These are phyloP conservation scores for Xestia xanthographa DNA, from an alignment of 2,888 invertebrate species.

Conservation along the genomic window DNA sequence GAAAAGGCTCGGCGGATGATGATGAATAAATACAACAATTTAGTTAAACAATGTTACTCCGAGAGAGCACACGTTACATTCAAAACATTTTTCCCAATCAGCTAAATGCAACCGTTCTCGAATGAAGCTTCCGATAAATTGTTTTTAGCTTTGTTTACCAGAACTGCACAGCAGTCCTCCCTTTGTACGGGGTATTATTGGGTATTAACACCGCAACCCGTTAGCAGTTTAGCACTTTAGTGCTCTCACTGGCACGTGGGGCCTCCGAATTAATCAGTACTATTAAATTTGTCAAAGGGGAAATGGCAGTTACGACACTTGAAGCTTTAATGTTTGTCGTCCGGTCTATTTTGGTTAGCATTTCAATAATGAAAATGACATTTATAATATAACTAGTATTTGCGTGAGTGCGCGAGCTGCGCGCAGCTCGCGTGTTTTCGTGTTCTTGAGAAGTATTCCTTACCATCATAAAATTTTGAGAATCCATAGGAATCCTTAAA, in stretches of 20 bases:
- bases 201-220: neutral
- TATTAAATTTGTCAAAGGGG: neutral
- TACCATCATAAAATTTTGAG: too few species aligned
- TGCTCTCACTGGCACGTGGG: too few species aligned
- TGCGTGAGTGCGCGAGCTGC: too few species aligned
- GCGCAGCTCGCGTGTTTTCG: too few species aligned
- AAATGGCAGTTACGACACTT: neutral
- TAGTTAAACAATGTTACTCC: too few species aligned
- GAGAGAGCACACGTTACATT: neutral
- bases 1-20: too few species aligned
- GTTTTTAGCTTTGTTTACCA: slow-evolving; percentile 9
- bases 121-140: neutral
- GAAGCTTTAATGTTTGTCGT: neutral
- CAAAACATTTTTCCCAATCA: neutral
- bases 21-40: too few species aligned
- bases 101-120: neutral
- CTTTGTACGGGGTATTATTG: slow-evolving; percentile 15
- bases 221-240: slow-evolving; percentile 9
- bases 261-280: neutral
- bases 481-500: too few species aligned
- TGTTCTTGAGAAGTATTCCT: too few species aligned
- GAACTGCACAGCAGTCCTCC: neutral
- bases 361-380: neutral
- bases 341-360: neutral
- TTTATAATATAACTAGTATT: too few species aligned